Evolutionary conservation across 2,797 vertebrate genomes (phyloP).

Genomic region (Dermochelys coriacea): DNA sequence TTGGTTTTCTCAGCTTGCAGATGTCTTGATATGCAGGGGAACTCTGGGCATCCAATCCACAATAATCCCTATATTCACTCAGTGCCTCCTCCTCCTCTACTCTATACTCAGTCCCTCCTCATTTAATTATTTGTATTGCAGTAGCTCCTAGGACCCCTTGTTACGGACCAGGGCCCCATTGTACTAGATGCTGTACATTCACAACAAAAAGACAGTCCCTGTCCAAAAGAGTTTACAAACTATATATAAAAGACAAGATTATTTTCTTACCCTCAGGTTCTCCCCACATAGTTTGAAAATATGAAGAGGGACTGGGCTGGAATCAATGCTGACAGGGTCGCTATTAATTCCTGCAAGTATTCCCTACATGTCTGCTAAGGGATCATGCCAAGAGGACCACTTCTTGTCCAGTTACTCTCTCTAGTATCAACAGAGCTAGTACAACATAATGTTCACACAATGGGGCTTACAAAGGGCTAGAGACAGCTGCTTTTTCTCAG

Average conservation of each 20-base stretch:
- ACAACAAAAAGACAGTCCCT: neutral
- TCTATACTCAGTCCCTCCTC: accelerated
- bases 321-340: neutral
- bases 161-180: neutral
- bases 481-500: neutral
- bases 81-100: neutral
- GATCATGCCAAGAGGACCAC: neutral
- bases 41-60: neutral
- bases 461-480: neutral
- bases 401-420: neutral
- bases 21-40: neutral
- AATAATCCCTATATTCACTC: neutral
- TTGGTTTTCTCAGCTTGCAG: neutral
- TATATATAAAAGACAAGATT: neutral
- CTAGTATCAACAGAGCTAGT: neutral
- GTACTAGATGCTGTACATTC: neutral
- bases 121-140: neutral
- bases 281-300: neutral
- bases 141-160: neutral
- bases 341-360: neutral
- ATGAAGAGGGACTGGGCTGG: neutral
- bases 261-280: neutral
- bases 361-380: neutral
- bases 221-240: neutral
- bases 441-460: accelerated